phyloP scores from a whole-genome alignment of 2,113 vertebrate species.

The Gavialis gangeticus region DNA sequence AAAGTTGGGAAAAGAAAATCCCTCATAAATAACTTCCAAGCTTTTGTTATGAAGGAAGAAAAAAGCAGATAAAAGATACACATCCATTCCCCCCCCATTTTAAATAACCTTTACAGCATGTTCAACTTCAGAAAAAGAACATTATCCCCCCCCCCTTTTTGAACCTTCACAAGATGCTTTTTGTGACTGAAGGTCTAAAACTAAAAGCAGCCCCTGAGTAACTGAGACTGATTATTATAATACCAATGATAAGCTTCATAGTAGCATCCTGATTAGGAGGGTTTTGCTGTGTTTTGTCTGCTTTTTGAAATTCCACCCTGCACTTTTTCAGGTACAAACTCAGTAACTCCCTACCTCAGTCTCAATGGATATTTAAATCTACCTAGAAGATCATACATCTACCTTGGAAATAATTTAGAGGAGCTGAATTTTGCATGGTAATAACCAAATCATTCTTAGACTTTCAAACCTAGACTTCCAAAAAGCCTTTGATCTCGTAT shows the following conservation, averaged over 20 bases:
- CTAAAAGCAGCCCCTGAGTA: background rate
- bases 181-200: background rate
- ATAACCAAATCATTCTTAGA: too few relatives aligned
- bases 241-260: accelerated
- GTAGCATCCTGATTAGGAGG: background rate
- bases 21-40: background rate
- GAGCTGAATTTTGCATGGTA: too few relatives aligned
- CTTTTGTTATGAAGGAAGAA: too few relatives aligned
- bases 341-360: background rate
- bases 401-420: too few relatives aligned
- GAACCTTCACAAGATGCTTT: background rate
- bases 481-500: too few relatives aligned
- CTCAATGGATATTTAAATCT: background rate
- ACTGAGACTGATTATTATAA: background rate
- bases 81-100: accelerated
- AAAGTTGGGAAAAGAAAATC: background rate
- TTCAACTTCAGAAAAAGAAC: background rate
- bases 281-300: background rate
- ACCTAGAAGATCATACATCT: too few relatives aligned
- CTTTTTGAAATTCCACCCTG: background rate
- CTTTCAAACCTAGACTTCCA: too few relatives aligned
- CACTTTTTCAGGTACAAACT: background rate
- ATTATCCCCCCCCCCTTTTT: background rate
- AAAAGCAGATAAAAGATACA: background rate
- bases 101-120: background rate